A percentile compares a stretch with the other conserved stretches of the same genome.
These are phyloP conservation scores for Edolisoma coerulescens DNA, from an alignment of 2,113 vertebrate genomes.

Conservation along the genomic window DNA sequence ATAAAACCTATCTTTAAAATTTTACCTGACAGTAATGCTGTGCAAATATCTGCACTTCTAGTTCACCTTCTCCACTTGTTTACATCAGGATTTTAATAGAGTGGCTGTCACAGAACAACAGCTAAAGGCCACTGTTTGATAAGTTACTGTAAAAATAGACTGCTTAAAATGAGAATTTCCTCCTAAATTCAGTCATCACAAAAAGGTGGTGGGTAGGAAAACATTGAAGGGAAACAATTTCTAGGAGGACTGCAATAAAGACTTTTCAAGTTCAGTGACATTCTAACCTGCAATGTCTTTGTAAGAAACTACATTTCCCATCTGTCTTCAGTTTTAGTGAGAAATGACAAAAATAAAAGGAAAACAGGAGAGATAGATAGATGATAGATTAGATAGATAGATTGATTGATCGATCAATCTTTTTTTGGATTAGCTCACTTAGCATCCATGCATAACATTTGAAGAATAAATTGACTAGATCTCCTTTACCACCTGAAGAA, in stretches of 20 bases:
- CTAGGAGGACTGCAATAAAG: conserved; percentile 47
- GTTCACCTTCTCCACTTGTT: conserved; percentile 81
- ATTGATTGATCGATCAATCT: too few relatives aligned
- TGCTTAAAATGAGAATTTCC: conserved; percentile 76
- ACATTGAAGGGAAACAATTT: conserved; percentile 39
- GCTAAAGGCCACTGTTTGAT: conserved; percentile 80
- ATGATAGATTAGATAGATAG: neutral
- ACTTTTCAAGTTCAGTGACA: conserved; percentile 49
- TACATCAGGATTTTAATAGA: conserved; percentile 82
- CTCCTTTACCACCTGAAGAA: neutral
- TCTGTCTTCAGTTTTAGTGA: conserved; percentile 15
- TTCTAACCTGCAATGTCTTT: conserved; percentile 54
- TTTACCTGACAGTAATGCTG: conserved; percentile 82
- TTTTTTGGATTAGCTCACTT: neutral
- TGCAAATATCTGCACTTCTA: conserved; percentile 79
- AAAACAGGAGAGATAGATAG: neutral
- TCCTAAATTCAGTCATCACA: conserved; percentile 71
- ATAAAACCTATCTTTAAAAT: conserved; percentile 82
- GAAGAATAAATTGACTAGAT: neutral
- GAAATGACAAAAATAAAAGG: neutral
- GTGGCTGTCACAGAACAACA: conserved; percentile 78
- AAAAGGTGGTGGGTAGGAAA: conserved; percentile 58
- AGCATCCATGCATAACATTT: neutral
- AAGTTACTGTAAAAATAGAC: conserved; percentile 77
- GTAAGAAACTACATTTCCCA: conserved; percentile 56